Conservation (phyloP, 2,888 invertebrate genomes). For the Heliconius ismenius region DNA sequence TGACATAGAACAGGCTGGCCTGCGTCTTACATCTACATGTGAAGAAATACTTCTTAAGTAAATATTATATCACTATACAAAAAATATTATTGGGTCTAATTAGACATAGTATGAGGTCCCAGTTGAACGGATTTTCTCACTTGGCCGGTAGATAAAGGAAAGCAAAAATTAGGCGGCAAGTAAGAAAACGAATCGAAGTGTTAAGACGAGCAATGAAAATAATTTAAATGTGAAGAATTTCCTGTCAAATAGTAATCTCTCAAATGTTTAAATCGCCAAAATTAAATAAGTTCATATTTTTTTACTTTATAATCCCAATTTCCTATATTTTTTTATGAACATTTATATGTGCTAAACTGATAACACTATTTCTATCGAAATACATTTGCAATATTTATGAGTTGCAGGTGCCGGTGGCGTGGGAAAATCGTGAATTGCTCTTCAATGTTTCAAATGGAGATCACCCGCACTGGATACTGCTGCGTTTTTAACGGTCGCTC, state of each 20-base stretch:
- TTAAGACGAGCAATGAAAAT: no score
- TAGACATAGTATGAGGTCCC: neutral
- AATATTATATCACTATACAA: neutral
- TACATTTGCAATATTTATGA: conserved; percentile 5
- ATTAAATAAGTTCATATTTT: no score
- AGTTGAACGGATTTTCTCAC: no score
- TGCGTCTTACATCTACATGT: conserved; percentile 55
- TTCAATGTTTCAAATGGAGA: conserved; percentile 71
- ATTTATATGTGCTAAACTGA: no score
- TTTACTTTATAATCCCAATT: no score
- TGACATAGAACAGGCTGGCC: conserved; percentile 52
- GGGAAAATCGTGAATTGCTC: conserved; percentile 61
- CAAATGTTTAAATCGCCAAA: no score
- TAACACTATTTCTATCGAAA: neutral
- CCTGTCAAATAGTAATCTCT: no score
- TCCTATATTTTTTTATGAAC: no score
- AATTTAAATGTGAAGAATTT: no score
- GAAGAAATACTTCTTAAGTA: conserved; percentile 61
- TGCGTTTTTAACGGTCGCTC: conserved; percentile 79
- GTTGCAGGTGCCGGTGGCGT: conserved; percentile 70
- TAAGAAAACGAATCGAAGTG: no score
- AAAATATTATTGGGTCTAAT: neutral
- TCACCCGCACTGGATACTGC: conserved; percentile 81
- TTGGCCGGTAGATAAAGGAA: no score
- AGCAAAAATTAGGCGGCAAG: no score